phyloP scores from a whole-genome alignment of 2,113 vertebrate genomes.

The Mesembrinibis cayennensis region DNA sequence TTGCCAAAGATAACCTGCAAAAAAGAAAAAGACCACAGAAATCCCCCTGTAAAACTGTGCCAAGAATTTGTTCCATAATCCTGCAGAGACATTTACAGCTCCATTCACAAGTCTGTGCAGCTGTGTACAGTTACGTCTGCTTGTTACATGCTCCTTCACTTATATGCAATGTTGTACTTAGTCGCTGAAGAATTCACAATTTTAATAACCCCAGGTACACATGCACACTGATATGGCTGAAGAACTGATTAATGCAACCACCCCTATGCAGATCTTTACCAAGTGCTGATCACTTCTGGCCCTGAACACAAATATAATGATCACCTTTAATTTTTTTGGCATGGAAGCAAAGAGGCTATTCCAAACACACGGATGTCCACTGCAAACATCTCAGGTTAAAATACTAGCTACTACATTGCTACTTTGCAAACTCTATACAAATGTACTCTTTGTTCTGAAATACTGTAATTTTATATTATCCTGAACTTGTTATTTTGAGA shows the following conservation, averaged over 20 bases:
- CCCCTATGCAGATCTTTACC: background rate
- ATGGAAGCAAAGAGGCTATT: background rate
- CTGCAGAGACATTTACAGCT: background rate
- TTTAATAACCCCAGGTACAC: background rate
- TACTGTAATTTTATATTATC: background rate
- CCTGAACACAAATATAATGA: background rate
- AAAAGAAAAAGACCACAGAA: background rate
- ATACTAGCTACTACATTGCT: background rate
- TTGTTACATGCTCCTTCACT: background rate
- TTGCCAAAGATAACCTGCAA: slow-evolving; percentile 97
- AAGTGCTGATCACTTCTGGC: background rate
- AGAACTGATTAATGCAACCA: background rate
- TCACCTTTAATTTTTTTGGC: background rate
- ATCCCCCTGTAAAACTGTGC: background rate
- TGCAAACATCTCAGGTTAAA: background rate
- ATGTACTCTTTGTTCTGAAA: background rate
- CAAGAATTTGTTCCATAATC: slow-evolving; percentile 1
- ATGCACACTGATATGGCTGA: background rate
- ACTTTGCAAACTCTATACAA: background rate
- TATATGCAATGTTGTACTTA: background rate
- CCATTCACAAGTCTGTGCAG: background rate
- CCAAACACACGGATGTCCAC: background rate
- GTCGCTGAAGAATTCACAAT: background rate
- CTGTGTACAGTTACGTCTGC: background rate
- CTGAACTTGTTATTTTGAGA: background rate